Evolutionary conservation across 35 echinoderm and acorn worm genomes (phyloP).

Genomic region (Heliocidaris erythrogramma): DNA sequence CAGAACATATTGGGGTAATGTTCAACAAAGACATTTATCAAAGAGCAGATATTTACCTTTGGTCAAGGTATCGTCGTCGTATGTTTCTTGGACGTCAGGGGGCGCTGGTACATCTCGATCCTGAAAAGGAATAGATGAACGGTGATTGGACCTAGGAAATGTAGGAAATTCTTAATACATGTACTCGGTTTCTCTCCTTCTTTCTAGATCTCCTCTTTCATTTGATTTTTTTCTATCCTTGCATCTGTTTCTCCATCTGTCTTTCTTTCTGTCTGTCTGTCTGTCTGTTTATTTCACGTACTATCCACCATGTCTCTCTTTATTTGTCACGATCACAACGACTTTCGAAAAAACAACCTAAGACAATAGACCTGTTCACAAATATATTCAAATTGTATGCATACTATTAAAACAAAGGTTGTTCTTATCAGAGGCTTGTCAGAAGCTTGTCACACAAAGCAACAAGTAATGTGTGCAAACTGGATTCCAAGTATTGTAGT

Average conservation of each 20-base stretch:
- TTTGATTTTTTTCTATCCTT: neutral
- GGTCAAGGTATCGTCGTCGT: conserved; percentile 47
- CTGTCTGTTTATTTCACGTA: neutral
- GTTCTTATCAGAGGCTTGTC: no score
- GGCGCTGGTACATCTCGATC: conserved; percentile 65
- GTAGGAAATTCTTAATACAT: no score
- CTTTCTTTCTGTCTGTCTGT: neutral
- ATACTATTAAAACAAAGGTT: no score
- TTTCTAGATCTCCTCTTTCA: no score
- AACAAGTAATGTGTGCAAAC: no score
- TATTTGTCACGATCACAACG: neutral
- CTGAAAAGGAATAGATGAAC: neutral
- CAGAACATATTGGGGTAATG: neutral
- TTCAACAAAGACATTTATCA: neutral
- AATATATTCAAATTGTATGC: no score
- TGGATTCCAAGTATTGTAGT: no score
- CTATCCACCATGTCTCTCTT: no score
- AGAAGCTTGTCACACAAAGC: no score
- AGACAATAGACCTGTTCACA: no score
- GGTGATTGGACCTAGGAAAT: neutral
- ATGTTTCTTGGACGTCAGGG: conserved; percentile 54
- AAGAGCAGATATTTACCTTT: conserved; percentile 45
- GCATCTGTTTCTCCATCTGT: neutral
- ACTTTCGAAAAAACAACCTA: no score
- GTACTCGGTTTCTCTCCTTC: no score